These are phyloP conservation scores for Eleutherodactylus coqui DNA, from an alignment of 2,797 vertebrate species.

Conservation along the genomic window DNA sequence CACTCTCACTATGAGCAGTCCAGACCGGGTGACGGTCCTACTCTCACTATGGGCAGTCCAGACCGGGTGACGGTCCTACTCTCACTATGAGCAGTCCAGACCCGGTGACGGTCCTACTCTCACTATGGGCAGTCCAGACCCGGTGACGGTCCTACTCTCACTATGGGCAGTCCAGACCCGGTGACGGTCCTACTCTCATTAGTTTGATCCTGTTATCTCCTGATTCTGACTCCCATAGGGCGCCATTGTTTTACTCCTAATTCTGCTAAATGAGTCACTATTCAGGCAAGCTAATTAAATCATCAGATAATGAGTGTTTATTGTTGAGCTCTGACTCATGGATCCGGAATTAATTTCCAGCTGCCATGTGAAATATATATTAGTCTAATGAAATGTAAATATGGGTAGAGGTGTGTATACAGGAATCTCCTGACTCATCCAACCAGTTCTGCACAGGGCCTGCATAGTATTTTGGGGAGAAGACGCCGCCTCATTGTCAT, in stretches of 20 bases:
- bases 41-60: too few species aligned
- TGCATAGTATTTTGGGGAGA: not conserved
- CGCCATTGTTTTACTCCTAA: not conserved
- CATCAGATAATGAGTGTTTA: not conserved
- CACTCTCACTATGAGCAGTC: too few species aligned
- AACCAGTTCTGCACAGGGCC: not conserved
- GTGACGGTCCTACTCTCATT: not conserved
- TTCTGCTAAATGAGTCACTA: not conserved
- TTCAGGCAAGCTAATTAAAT: not conserved
- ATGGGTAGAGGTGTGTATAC: not conserved
- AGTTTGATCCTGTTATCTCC: too few species aligned
- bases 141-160: too few species aligned
- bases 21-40: too few species aligned
- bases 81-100: too few species aligned
- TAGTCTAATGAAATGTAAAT: slow-evolving; percentile 17
- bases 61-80: too few species aligned
- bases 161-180: too few species aligned
- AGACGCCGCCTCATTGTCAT: not conserved
- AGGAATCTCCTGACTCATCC: not conserved
- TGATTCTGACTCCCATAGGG: not conserved
- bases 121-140: too few species aligned
- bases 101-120: too few species aligned
- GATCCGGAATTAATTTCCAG: not conserved
- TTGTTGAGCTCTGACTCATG: slow-evolving; percentile 6
- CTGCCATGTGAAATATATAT: not conserved